These are phyloP conservation scores for Pyrrhosoma nymphula DNA, from an alignment of 2,888 invertebrate species.

Conservation along the genomic window DNA sequence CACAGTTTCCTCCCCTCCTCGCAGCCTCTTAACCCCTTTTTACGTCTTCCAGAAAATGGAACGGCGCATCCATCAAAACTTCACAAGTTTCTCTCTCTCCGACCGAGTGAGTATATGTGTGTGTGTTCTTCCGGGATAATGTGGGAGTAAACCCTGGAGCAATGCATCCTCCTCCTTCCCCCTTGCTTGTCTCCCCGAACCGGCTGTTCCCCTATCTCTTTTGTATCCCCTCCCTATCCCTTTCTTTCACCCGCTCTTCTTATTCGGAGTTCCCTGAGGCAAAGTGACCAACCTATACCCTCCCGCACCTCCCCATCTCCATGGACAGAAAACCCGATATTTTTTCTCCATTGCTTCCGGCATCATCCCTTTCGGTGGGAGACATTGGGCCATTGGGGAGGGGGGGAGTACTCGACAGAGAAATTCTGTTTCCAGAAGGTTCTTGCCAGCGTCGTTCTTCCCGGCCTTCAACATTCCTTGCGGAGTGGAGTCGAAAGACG, in stretches of 20 bases:
- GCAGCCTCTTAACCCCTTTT: slow-evolving; percentile 15
- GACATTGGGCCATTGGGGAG: neutral
- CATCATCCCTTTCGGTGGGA: neutral
- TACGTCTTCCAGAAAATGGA: slow-evolving; percentile 25
- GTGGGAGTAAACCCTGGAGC: neutral
- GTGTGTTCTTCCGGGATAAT: neutral
- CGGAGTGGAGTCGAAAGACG: neutral
- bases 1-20: neutral
- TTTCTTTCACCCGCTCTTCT: neutral
- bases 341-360: slow-evolving; percentile 27
- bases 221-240: neutral
- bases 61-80: slow-evolving; percentile 37
- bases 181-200: too few species aligned
- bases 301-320: neutral
- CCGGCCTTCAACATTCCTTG: neutral
- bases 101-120: neutral
- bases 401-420: neutral
- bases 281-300: neutral
- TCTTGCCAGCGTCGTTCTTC: neutral
- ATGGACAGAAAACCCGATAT: neutral
- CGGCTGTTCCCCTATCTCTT: too few species aligned
- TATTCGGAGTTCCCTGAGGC: neutral
- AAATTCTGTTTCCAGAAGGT: slow-evolving; percentile 16
- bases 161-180: neutral
- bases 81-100: slow-evolving; percentile 8